Conservation (phyloP, 2,888 invertebrate genomes). For the Chrysomela aeneicollis region DNA sequence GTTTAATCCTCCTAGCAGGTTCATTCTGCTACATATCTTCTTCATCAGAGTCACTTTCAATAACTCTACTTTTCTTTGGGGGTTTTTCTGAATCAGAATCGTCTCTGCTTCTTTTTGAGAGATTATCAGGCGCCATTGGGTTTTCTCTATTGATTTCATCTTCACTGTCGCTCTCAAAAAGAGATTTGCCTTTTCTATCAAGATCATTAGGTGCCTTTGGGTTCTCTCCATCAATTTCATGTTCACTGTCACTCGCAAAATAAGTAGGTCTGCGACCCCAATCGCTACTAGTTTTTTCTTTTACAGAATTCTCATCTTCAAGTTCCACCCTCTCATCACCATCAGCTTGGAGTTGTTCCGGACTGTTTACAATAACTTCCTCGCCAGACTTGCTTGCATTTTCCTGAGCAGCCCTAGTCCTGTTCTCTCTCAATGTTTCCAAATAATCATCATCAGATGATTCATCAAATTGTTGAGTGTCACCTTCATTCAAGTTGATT, state of each 20-base stretch:
- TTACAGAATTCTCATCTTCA: constrained; percentile 15
- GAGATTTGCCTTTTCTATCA: neutral
- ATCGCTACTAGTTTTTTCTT: constrained; percentile 1
- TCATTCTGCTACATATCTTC: no score
- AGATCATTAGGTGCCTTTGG: neutral
- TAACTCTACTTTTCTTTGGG: constrained; percentile 46
- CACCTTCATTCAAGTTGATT: constrained; percentile 34
- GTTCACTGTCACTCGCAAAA: constrained; percentile 60
- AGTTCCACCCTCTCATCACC: neutral
- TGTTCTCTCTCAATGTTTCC: constrained; percentile 25
- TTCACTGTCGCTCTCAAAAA: constrained; percentile 54
- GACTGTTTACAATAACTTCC: neutral
- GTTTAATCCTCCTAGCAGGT: no score
- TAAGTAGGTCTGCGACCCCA: constrained; percentile 42
- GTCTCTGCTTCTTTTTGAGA: constrained; percentile 38
- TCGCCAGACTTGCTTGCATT: neutral
- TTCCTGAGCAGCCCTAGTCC: neutral
- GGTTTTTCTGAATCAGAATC: constrained; percentile 44
- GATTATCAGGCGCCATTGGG: neutral
- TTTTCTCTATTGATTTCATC: constrained; percentile 13
- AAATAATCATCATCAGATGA: constrained; percentile 37
- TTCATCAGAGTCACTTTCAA: constrained; percentile 51
- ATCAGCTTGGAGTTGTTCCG: neutral
- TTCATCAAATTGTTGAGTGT: constrained; percentile 52
- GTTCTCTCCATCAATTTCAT: constrained; percentile 31